Evolutionary conservation across 2,797 vertebrate genomes (phyloP), one percentile per base, ranked within the genome.

Genomic region (Enteromius viviparus): DNA sequence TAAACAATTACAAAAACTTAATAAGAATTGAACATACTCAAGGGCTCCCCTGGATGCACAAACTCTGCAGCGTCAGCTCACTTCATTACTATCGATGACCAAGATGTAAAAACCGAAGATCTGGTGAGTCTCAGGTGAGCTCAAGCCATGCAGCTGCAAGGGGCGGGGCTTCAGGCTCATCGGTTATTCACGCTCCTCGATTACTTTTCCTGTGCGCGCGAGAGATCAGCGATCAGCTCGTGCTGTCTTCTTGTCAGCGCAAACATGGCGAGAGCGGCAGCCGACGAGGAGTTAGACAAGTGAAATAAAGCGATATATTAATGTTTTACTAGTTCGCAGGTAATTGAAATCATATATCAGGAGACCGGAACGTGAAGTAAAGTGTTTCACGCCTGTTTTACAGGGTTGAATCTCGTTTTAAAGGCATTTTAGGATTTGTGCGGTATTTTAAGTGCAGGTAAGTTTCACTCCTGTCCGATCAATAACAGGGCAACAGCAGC

Each of bases 191-290:
- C 0, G 0, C 26, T 3, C 4, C 21, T 70, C 55, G 82, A 78
- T 78, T 83, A n/a, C 6, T 70, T 40, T 49, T 58, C 82, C 82
- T 64, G 37, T 70, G 64, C 3, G 34, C 7, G 26, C 75, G 17
- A 10, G 7, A 29, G 1, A 40, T 77, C 72, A 1, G 29, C 37
- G 21, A 51, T 58, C 75, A 19, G 29, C 53, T 78, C 6, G 64
- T 40, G 49, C 29, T 19, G 82, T 40, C 82, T 83, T 4, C 1
- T 64, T 23, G 47, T 51, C 75, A 78, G 66, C 53, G 65, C 15
- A 83, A 83, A 83, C 53, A 83, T 83, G 82, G 82, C 82, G 82
- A 78, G 12, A 64, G 65, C 26, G 65, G 37, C 2, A 71, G 64
- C 23, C 17, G 72, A 12, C 4, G 9, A 10, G 5, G 40, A 78